These are phyloP conservation scores for Colletes gigas DNA, from an alignment of 1,140 invertebrate species.

Conservation along the genomic window DNA sequence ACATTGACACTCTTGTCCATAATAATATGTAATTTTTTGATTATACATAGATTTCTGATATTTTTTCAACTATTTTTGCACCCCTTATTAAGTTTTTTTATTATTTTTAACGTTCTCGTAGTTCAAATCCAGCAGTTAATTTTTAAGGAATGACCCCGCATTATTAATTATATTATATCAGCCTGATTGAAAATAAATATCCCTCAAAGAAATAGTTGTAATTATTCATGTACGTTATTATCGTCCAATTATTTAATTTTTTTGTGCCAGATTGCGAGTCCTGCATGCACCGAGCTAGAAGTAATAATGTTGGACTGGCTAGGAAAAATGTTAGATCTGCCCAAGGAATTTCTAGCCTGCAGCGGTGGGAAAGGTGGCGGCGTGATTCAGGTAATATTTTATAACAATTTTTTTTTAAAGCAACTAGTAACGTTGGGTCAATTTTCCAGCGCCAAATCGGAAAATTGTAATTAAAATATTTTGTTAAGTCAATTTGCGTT, in stretches of 20 bases:
- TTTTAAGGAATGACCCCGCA: too few species aligned
- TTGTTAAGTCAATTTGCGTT: too few species aligned
- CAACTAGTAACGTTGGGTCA: too few species aligned
- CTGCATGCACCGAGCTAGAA: slow-evolving; percentile 98
- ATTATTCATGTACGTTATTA: background rate
- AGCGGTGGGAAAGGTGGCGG: slow-evolving; percentile 93
- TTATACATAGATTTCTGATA: background rate
- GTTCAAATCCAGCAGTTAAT: too few species aligned
- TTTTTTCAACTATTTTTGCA: background rate
- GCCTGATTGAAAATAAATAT: too few species aligned
- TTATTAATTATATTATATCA: too few species aligned
- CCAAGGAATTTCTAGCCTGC: slow-evolving; percentile 91
- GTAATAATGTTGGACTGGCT: slow-evolving; percentile 99
- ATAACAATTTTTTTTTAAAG: too few species aligned
- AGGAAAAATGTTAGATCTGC: slow-evolving; percentile 95
- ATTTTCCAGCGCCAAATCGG: too few species aligned
- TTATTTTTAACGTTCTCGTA: too few species aligned
- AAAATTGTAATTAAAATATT: too few species aligned
- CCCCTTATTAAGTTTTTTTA: too few species aligned
- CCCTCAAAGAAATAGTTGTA: background rate
- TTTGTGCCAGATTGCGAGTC: slow-evolving; percentile 91
- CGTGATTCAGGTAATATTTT: slow-evolving; percentile 88
- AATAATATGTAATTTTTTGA: background rate
- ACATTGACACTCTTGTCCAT: background rate
- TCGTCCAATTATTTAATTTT: background rate